Evolutionary conservation across 2,888 invertebrate genomes (phyloP).

Genomic region (Luperina nickerlii): DNA sequence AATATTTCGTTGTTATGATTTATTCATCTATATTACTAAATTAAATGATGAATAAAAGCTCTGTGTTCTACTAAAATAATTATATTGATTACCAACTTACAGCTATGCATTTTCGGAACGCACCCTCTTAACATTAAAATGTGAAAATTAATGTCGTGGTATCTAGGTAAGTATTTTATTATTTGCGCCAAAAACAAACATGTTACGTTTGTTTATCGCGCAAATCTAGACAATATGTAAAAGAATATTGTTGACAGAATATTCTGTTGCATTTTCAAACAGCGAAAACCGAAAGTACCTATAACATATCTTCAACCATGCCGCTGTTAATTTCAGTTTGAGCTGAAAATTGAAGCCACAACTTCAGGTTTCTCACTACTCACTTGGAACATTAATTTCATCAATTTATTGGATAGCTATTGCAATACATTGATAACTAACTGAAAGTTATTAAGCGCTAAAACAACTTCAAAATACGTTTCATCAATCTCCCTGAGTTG

Average conservation of each 20-base stretch:
- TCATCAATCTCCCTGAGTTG: constrained; percentile 35
- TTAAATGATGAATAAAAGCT: background rate
- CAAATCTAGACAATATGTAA: background rate
- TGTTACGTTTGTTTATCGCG: background rate
- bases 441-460: constrained; percentile 3
- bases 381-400: constrained; percentile 10
- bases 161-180: background rate
- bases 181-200: background rate
- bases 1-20: background rate
- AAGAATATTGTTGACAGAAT: background rate
- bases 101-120: background rate
- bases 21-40: background rate
- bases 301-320: background rate
- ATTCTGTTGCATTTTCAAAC: background rate
- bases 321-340: background rate
- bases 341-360: background rate
- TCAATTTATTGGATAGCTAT: background rate
- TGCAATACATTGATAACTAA: background rate
- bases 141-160: background rate
- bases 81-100: background rate
- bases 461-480: constrained; percentile 15
- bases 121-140: background rate
- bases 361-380: background rate
- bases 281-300: background rate
- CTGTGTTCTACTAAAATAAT: background rate